phyloP scores from a whole-genome alignment of 2,888 invertebrate species.

The Orchesellides sinensis region DNA sequence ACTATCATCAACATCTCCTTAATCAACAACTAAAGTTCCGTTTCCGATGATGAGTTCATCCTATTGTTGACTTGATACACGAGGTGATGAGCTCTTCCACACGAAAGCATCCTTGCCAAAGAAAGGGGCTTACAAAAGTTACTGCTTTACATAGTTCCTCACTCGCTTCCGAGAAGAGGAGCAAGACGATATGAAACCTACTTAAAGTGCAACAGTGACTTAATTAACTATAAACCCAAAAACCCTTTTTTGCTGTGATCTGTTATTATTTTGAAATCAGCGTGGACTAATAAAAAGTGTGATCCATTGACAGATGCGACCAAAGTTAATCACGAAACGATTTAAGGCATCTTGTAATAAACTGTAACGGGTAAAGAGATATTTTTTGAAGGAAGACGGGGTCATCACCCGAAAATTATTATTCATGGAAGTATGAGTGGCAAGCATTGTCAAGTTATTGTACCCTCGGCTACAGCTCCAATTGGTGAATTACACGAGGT shows the following conservation, averaged over 20 bases:
- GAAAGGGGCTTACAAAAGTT: constrained; percentile 21
- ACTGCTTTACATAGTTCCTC: constrained; percentile 19
- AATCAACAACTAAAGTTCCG: constrained; percentile 62
- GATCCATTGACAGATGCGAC: too few species aligned
- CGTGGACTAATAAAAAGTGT: too few species aligned
- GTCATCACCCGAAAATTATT: too few species aligned
- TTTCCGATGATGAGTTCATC: constrained; percentile 65
- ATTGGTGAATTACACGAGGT: constrained; percentile 70
- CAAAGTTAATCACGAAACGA: too few species aligned
- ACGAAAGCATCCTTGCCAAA: constrained; percentile 45
- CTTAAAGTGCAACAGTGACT: neutral
- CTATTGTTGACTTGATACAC: constrained; percentile 15
- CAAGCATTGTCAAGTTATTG: constrained; percentile 31
- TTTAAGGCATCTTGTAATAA: too few species aligned
- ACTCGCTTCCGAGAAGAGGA: constrained; percentile 57
- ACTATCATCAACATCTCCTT: constrained; percentile 50
- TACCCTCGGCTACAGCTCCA: constrained; percentile 50
- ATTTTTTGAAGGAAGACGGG: too few species aligned
- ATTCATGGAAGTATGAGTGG: constrained; percentile 62
- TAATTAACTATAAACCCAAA: neutral
- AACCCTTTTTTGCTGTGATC: neutral
- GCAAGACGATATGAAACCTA: constrained; percentile 11
- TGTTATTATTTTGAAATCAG: neutral
- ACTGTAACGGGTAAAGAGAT: too few species aligned
- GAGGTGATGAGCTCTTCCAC: constrained; percentile 19